Percentiles rank a stretch among this genome's conserved stretches.
phyloP scores from a whole-genome alignment of 2,113 vertebrate genomes.

The Asarcornis scutulata region DNA sequence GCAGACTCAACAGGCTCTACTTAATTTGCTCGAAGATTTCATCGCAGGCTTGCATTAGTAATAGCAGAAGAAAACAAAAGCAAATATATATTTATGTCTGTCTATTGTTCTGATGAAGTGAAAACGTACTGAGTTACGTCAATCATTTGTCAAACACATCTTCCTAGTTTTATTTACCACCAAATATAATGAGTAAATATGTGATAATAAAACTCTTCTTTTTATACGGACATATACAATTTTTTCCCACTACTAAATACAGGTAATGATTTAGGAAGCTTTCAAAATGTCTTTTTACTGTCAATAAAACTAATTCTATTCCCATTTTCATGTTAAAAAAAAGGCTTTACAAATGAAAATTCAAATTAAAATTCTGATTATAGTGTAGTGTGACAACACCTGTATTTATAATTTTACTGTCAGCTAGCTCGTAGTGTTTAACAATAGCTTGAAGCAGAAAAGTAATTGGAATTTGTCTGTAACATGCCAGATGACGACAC shows the following conservation, averaged over 20 bases:
- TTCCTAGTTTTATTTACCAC: slow-evolving; percentile 84
- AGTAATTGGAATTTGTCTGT: slow-evolving; percentile 89
- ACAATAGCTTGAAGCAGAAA: slow-evolving; percentile 86
- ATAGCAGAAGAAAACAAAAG: slow-evolving; percentile 82
- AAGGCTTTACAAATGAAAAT: slow-evolving; percentile 88
- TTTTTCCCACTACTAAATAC: slow-evolving; percentile 80
- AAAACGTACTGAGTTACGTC: slow-evolving; percentile 78
- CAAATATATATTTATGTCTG: slow-evolving; percentile 85
- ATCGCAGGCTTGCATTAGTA: slow-evolving; percentile 78
- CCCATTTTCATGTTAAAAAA: slow-evolving; percentile 83
- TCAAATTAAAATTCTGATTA: slow-evolving; percentile 92
- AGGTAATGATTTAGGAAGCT: slow-evolving; percentile 86
- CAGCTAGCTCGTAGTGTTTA: slow-evolving; percentile 87
- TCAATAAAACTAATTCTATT: slow-evolving; percentile 90
- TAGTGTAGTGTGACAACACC: slow-evolving; percentile 90
- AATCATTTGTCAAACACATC: slow-evolving; percentile 85
- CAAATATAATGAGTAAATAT: slow-evolving; percentile 87
- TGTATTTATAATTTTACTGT: slow-evolving; percentile 93
- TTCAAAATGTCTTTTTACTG: slow-evolving; percentile 89
- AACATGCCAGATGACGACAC: slow-evolving; percentile 84
- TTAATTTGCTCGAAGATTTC: slow-evolving; percentile 81
- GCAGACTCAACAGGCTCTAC: slow-evolving; percentile 78
- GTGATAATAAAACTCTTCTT: slow-evolving; percentile 88
- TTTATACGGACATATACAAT: slow-evolving; percentile 83
- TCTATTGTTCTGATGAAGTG: slow-evolving; percentile 83